Conservation (phyloP, 2,888 invertebrate genomes). For the Erynnis tages region DNA sequence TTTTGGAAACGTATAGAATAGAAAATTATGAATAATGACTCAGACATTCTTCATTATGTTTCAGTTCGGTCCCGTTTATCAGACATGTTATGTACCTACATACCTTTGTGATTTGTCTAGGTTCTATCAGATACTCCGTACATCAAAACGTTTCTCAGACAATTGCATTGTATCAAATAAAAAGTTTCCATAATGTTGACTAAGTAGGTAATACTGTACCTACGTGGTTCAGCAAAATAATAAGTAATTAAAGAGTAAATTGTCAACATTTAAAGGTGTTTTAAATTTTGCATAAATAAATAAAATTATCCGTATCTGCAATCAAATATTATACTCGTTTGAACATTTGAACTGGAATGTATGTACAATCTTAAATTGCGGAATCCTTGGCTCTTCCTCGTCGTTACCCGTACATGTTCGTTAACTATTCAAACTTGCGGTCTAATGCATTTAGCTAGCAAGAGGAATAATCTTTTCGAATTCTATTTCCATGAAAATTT, state of each 20-base stretch:
- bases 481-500: background rate
- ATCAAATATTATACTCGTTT: background rate
- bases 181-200: no score
- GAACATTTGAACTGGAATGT: background rate
- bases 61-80: conserved; percentile 4
- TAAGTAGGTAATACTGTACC: no score
- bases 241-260: no score
- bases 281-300: no score
- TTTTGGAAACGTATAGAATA: conserved; percentile 2
- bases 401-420: conserved; percentile 11
- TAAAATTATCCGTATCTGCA: background rate
- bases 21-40: conserved; percentile 17
- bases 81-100: no score
- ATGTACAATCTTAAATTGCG: conserved; percentile 8
- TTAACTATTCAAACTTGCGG: conserved; percentile 13
- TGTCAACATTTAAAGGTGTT: no score
- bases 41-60: conserved; percentile 1
- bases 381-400: background rate
- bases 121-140: background rate
- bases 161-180: no score
- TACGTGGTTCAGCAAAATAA: no score
- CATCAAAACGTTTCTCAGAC: background rate
- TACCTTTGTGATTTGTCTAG: conserved; percentile 2
- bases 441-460: background rate
- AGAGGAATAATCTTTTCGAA: no score